Base-by-base conservation (phyloP, 2,888 invertebrate genomes). In the Gymnocheta viridis region DNA sequence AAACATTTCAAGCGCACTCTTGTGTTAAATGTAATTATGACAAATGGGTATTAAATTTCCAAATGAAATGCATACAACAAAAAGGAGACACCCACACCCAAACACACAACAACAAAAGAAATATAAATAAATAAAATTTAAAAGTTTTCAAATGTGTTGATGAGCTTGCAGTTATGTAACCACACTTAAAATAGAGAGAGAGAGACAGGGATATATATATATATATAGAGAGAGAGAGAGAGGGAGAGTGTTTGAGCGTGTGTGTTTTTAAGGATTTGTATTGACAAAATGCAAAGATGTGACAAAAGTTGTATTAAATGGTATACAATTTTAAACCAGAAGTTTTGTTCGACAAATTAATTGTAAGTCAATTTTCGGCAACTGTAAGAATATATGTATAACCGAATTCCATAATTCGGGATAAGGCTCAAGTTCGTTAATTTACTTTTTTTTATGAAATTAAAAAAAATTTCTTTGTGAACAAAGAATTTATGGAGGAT, bases 21-120 rank as follows among this genome's bases (percentile, higher is more conserved):
- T 49, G 73, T 78, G 81, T 78, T 12, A 78, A 81, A 81, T 60
- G 64, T 64, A 78, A 81, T 81, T 81, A 78, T 81, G 64, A 69
- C 7, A 73, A 54, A 44, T n/a, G n/a, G n/a, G n/a, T 78, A 76
- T 58, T 35, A 77, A 73, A 81, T 85, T 72, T 81, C 56, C 81
- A 78, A 81, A 62, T 44, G 44, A 67, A 72, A 82, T 41, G 49
- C 35, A 41, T 35, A 56, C 35, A 73, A 12, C 9, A 51, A 41
- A 27, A 29, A 29, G n/a, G n/a, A 27, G 12, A 73, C 49, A 77
- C 29, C 41, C 44, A 47, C 6, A 14, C 5, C 38, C 10, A 60
- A 2, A 27, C 9, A 32, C 2, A 32, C 22, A 7, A 6, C 1
- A 22, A 6, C 27, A 54, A 54, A 54, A n/a, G 27, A 24, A 51